Base-by-base conservation (phyloP, 2,888 invertebrate genomes). In the Eumacrocentrus americanus region DNA sequence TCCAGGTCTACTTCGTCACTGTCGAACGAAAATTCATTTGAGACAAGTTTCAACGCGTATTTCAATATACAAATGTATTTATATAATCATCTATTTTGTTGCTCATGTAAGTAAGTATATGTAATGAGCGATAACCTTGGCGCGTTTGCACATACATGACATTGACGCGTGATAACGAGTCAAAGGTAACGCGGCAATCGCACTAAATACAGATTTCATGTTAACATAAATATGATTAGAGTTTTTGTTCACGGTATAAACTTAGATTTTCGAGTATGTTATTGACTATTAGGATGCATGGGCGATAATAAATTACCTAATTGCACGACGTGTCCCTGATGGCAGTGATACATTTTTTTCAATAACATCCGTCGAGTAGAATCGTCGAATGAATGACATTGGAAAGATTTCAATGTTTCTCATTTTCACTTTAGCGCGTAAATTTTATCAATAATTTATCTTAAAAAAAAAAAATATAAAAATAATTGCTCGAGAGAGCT, bases 311-410 rank as follows among this genome's bases (percentile, higher is more conserved):
- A 52, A 44, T 64, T 61, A 64, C 63, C 64, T 61, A 48, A 60
- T 12, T 29, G 46, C 14, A n/a, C 50, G 51, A 50, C 55, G 40
- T 35, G 50, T 29, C 9, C 23, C 38, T 18, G 55, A 51, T 23
- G 60, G 16, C 42, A 48, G 46, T 52, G 50, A 29, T 2, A 40
- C 23, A 40, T 63, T 60, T 23, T 37, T 58, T 50, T 58, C 53
- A 11, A 60, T 58, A 6, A 61, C 22, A 23, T 23, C 23, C 53
- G 34, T 58, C 52, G 56, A 63, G 11, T 61, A 59, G 2, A 64
- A 16, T 50, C 60, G 60, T 3, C 55, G 60, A 34, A 64, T 60
- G 22, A 64, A 58, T 12, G 55, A 58, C 64, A 63, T 65, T 29
- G 55, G 6, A 57, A 11, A 37, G 23, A 9, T 40, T 12, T 29